phyloP scores from a whole-genome alignment of 1,140 invertebrate species.

The Leptopilina clavipes region DNA sequence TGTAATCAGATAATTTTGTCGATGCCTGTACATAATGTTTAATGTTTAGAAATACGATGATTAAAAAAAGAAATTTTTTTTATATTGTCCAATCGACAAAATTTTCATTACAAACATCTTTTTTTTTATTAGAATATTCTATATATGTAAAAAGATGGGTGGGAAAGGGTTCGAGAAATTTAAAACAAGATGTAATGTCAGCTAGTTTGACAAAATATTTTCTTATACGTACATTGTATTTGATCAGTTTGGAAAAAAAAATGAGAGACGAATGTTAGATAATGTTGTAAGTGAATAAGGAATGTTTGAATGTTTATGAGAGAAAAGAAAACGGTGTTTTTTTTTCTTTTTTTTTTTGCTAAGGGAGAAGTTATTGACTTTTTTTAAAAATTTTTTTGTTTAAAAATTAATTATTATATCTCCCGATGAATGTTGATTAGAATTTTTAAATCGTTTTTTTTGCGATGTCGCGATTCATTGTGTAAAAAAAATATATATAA shows the following conservation, averaged over 20 bases:
- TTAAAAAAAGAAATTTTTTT: not conserved
- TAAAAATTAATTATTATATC: not conserved
- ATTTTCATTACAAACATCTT: not conserved
- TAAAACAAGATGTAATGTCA: too few species aligned
- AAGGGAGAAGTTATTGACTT: not conserved
- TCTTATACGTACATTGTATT: not conserved
- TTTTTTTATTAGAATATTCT: too few species aligned
- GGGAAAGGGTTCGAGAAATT: too few species aligned
- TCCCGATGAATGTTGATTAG: not conserved
- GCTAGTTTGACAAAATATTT: too few species aligned
- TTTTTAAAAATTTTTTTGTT: too few species aligned
- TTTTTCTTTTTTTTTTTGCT: not conserved
- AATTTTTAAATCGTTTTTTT: not conserved
- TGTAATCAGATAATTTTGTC: not conserved
- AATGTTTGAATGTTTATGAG: not conserved
- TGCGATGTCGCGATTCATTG: conserved; percentile 4
- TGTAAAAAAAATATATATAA: not conserved
- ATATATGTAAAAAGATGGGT: too few species aligned
- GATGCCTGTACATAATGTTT: conserved; percentile 25
- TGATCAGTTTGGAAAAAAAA: not conserved
- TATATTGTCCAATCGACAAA: not conserved
- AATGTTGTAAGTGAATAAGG: not conserved
- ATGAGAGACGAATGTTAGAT: conserved; percentile 1
- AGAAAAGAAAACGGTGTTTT: not conserved
- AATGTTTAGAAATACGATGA: not conserved